Evolutionary conservation across 2,888 invertebrate genomes (phyloP), one percentile per base, ranked within the genome.

Genomic region (Allophyes oxyacanthae): DNA sequence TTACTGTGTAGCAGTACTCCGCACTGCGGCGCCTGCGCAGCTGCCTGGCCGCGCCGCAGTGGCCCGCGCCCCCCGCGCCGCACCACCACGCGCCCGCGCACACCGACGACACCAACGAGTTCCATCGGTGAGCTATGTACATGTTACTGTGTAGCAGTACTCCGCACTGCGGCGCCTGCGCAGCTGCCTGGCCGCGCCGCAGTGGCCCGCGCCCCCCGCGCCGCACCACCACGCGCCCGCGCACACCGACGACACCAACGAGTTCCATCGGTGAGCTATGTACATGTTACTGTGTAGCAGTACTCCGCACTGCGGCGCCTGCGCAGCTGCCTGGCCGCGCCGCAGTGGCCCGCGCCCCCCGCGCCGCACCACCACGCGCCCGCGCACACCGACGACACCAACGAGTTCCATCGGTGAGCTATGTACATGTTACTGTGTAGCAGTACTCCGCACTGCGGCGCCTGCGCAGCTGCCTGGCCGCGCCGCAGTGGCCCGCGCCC

Each of bases 101-200:
- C 87, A 96, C 99, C 0, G 99, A 99, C 87, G 99, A 99, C 89
- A 99, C 99, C 83, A 97, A 97, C 1, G 99, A 99, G 94, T 99
- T 99, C 90, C 99, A 99, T 86, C n/a, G 0, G 10, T 26, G 6
- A 15, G 14, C 13, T 13, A 13, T 7, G 25, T 11, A 7, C 9
- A 8, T 28, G 1, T 25, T 20, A 20, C 95, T 99, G 2, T 99
- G 99, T 99, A 99, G 15, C 98, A 99, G 83, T 99, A 99, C 93
- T 98, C 99, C 87, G 98, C 99, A 64, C 95, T 99, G 72, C 97
- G 97, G 51, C 95, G 98, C 40, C 95, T 99, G 65, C 96, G 98
- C 76, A 96, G 96, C 50, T 98, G 98, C 89, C 95, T 99, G 55
- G 95, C 97, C 67, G 98, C 98, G 86, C 97, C 98, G n/a, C 96